These are phyloP conservation scores for Muraenolepis orangiensis DNA, from an alignment of 2,797 vertebrate species.

Conservation along the genomic window DNA sequence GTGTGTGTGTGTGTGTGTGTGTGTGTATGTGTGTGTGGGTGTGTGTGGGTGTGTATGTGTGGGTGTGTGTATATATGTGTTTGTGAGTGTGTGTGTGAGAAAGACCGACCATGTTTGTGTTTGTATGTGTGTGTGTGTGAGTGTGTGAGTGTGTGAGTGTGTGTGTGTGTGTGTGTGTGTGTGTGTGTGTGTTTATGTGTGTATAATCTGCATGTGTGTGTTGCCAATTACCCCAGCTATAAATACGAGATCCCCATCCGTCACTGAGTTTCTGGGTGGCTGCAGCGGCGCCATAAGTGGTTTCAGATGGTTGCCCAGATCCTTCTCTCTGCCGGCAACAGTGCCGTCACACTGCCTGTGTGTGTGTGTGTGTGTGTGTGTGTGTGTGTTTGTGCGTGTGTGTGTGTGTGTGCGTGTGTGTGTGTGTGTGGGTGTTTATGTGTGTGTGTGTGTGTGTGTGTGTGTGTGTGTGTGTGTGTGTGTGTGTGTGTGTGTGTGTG, in stretches of 20 bases:
- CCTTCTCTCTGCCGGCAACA: constrained; percentile 65
- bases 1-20: no score
- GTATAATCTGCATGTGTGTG: constrained; percentile 83
- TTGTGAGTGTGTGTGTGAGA: no score
- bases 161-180: constrained; percentile 44
- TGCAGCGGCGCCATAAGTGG: constrained; percentile 90
- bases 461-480: no score
- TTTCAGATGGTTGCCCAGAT: constrained; percentile 89
- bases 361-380: constrained; percentile 31
- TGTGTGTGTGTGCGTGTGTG: no score
- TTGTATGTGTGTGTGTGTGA: constrained; percentile 49
- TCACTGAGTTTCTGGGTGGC: constrained; percentile 98
- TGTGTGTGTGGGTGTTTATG: no score
- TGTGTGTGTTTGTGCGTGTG: no score
- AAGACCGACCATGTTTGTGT: neutral
- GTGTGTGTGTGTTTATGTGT: constrained; percentile 35
- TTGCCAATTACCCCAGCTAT: constrained; percentile 99
- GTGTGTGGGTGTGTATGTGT: no score
- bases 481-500: no score
- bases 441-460: no score
- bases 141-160: constrained; percentile 76
- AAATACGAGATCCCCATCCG: constrained; percentile 96
- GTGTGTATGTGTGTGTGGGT: no score
- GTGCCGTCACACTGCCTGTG: constrained; percentile 78
- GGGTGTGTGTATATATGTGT: no score